Evolutionary conservation across 2,888 invertebrate species (phyloP), one percentile per base, ranked within the genome.

Genomic region (Andrena marginata): DNA sequence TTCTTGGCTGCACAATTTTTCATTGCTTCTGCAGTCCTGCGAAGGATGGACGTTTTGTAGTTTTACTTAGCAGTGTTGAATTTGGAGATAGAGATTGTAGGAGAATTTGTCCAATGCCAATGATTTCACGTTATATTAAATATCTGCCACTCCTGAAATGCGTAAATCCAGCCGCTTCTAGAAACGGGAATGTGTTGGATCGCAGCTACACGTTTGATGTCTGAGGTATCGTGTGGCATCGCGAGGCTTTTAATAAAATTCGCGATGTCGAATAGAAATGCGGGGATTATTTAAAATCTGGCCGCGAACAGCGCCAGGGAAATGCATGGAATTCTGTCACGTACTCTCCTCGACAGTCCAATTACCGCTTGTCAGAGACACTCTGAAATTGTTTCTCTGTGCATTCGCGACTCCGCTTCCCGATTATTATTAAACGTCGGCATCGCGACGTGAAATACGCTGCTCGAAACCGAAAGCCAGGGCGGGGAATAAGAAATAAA

Each of bases 281-380:
- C 76, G 70, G 20, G 49, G 31, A 71, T 80, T 80, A 80, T 80
- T 67, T 70, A 76, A 76, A 80, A 76, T 67, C 76, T 23, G 51
- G 31, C 59, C 6, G 65, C 59, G 54, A 33, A 35, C 51, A 23
- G 35, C 2, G 10, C 2, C 48, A 60, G 26, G 51, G 62, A 48
- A 62, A 78, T 29, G 48, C 51, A 16, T 33, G 81, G 68, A 81
- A 78, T 81, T 74, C 78, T 82, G 78, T 79, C 79, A 71, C 75
- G 79, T 70, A 73, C 64, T 62, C 31, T 48, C 51, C 62, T 74
- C 62, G 82, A 82, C 82, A 82, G 82, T 75, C 74, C 82, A 82
- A 82, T 82, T 82, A 82, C 69, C 56, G 79, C 62, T 68, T 71
- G 82, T 75, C 82, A 79, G 74, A 63, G 70, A 75, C 79, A 79